Percentiles rank a stretch among this genome's conserved stretches.
These are phyloP conservation scores for Tetramorium bicarinatum DNA, from an alignment of 2,888 invertebrate species.

Conservation along the genomic window DNA sequence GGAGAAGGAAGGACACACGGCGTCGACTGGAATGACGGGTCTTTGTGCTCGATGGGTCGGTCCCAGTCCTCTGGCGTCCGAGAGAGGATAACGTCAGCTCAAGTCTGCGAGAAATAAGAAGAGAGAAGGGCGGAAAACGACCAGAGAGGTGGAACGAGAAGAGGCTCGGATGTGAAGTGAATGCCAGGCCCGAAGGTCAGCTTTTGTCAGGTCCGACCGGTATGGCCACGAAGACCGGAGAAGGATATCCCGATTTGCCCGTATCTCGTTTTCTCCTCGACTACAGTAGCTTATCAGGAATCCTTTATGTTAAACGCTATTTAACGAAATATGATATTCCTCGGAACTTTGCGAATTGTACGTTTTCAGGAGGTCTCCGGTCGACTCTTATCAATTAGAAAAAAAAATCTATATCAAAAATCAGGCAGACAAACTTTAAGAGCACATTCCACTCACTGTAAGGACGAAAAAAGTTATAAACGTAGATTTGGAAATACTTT, in stretches of 20 bases:
- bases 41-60: conserved; percentile 79
- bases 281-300: conserved; percentile 14
- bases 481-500: too few relatives aligned
- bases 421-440: too few relatives aligned
- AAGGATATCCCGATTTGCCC: not conserved
- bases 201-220: conserved; percentile 83
- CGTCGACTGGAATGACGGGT: conserved; percentile 80
- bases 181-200: conserved; percentile 86
- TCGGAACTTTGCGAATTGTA: not conserved
- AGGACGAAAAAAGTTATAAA: too few relatives aligned
- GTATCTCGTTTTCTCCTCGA: not conserved
- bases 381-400: conserved; percentile 1
- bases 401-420: not conserved
- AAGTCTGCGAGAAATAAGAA: conserved; percentile 61
- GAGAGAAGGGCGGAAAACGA: conserved; percentile 49
- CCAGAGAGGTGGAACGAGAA: conserved; percentile 46
- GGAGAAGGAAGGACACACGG: conserved; percentile 73
- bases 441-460: too few relatives aligned
- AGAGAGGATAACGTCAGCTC: conserved; percentile 63
- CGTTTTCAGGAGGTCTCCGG: not conserved
- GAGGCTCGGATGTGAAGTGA: conserved; percentile 81
- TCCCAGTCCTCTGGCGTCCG: conserved; percentile 68
- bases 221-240: conserved; percentile 21
- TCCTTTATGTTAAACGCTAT: conserved; percentile 14
- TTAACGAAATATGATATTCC: not conserved